These are phyloP conservation scores for Psophia crepitans DNA, from an alignment of 2,113 vertebrate species.

Conservation along the genomic window DNA sequence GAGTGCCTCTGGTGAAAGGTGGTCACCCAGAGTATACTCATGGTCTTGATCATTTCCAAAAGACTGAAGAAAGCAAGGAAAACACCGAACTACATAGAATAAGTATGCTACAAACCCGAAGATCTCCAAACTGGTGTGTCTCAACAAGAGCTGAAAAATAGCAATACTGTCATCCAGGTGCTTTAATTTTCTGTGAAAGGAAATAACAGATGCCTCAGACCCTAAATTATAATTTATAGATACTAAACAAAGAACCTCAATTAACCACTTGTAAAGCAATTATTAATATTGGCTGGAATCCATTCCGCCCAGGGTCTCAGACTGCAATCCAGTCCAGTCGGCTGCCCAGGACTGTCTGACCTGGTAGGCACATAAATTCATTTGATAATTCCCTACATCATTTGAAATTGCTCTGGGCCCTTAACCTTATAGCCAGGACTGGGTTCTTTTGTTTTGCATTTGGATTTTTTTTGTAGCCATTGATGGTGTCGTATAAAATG, in stretches of 20 bases:
- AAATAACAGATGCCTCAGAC: conserved; percentile 25
- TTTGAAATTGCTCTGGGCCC: not conserved
- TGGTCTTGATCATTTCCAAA: not conserved
- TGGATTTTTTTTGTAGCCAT: not conserved
- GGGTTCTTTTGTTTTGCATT: not conserved
- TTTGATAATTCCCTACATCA: not conserved
- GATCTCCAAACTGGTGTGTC: not conserved
- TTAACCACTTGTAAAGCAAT: conserved; percentile 40
- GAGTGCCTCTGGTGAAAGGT: not conserved
- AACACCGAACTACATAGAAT: rapidly evolving
- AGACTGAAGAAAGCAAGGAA: not conserved
- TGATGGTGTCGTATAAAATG: not conserved
- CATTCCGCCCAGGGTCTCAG: conserved; percentile 30
- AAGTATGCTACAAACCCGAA: not conserved
- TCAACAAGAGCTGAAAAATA: not conserved
- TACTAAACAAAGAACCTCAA: conserved; percentile 41
- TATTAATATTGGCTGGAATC: conserved; percentile 44
- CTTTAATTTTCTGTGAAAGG: not conserved
- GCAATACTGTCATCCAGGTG: not conserved
- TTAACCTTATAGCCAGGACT: not conserved
- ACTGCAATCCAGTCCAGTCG: not conserved
- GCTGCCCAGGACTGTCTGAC: not conserved
- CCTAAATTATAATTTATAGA: not conserved
- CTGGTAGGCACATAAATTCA: not conserved
- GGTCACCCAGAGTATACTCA: not conserved